Evolutionary conservation across 2,888 invertebrate genomes (phyloP).

Genomic region (Melangyna quadrimaculata): DNA sequence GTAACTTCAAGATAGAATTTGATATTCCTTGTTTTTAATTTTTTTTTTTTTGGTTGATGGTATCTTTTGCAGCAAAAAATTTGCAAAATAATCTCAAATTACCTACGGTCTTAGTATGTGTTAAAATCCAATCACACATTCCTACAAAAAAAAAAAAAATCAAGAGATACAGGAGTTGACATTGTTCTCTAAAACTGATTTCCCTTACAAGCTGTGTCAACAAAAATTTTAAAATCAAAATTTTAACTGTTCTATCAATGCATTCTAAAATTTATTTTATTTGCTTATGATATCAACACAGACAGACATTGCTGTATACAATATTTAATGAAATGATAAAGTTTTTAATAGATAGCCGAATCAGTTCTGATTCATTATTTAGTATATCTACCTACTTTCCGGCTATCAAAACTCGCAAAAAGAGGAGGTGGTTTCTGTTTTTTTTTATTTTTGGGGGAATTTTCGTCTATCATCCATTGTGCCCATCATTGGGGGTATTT

Average conservation of each 20-base stretch:
- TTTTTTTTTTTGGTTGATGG: neutral
- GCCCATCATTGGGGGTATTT: conserved; percentile 5
- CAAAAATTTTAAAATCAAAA: conserved; percentile 20
- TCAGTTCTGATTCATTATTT: conserved; percentile 64
- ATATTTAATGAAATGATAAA: conserved; percentile 40
- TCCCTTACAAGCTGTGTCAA: conserved; percentile 59
- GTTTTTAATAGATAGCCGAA: conserved; percentile 52
- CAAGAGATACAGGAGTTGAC: conserved; percentile 23
- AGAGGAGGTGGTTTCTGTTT: too few species aligned
- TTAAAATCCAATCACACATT: conserved; percentile 38
- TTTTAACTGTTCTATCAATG: conserved; percentile 28
- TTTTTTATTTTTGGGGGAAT: neutral
- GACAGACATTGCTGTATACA: neutral
- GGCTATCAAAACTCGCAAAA: neutral
- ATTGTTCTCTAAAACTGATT: conserved; percentile 59
- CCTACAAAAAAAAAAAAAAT: neutral
- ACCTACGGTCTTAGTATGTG: conserved; percentile 15
- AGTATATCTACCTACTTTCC: conserved; percentile 12
- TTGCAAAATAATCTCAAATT: conserved; percentile 61
- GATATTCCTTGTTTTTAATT: conserved; percentile 37
- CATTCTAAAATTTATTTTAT: conserved; percentile 44
- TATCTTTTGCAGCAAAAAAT: conserved; percentile 11
- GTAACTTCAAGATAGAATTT: conserved; percentile 20
- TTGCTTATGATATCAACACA: conserved; percentile 47
- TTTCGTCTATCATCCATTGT: neutral